Base-by-base conservation (phyloP, 2,888 invertebrate genomes). In the Drosophila conformis region DNA sequence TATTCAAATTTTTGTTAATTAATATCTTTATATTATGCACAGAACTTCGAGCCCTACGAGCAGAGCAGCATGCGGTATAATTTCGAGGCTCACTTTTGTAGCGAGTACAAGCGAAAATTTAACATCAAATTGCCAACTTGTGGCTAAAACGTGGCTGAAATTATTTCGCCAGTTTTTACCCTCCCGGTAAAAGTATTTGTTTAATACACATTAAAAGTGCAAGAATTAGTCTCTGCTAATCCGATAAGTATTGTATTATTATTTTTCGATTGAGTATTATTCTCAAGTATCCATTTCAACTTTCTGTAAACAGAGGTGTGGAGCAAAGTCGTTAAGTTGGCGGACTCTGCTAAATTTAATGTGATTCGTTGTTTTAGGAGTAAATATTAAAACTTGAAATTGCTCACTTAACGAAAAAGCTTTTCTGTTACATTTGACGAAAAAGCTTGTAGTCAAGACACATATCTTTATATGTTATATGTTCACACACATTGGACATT, bases 21-120 rank as follows among this genome's bases (percentile, higher is more conserved):
- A 29, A 11, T 46, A 46, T 38, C 1, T 21, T 13, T 46, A 2
- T 27, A 1, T 58, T 48, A 13, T 54, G 61, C 21, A 7, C 57
- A 92, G 92, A 46, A 81, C 2, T 93, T 90, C 60, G 72, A 87
- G 60, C 83, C 84, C 5, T 77, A 83, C 52, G 82, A 86, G 33
- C 93, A 92, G 76, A 66, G 73, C 48, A 80, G 76, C 35, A 90
- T 92, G 52, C 83, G 91, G 2, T 57, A 85, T 10, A 80, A 90
- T 35, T 92, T 92, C 38, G 84, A 83, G 36, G 10, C 7, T 0
- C 75, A 87, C 18, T 92, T 90, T 58, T 92, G 92, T 36, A 68
- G 73, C 2, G 76, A 88, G 51, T 92, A 92, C 63, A 53, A 82
- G 33, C 68, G 51, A 10, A 91, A 87, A 48, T 92, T 83, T 54